These are phyloP conservation scores for Orchesella cincta DNA, from an alignment of 1,140 invertebrate species.

Conservation along the genomic window DNA sequence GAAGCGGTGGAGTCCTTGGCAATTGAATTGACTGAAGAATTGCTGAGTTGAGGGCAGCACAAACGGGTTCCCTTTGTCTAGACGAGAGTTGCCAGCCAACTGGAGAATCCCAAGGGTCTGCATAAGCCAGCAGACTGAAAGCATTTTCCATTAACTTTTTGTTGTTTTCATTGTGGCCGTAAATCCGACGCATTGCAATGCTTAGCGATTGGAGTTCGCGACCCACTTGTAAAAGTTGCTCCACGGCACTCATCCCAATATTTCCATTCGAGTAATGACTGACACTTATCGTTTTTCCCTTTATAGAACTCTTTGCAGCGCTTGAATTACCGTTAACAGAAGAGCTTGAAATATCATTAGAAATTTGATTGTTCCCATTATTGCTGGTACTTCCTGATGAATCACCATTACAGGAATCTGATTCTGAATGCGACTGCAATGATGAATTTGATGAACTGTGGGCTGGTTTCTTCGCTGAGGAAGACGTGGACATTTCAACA, in stretches of 20 bases:
- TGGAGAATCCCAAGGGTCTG: constrained; percentile 95
- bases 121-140: constrained; percentile 95
- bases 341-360: constrained; percentile 36
- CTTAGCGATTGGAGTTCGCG: constrained; percentile 89
- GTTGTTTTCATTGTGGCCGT: constrained; percentile 80
- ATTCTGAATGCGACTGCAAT: constrained; percentile 42
- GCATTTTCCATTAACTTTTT: constrained; percentile 95
- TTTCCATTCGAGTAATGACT: constrained; percentile 4
- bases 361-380: constrained; percentile 40
- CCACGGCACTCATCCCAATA: constrained; percentile 64
- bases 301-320: not conserved
- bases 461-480: constrained; percentile 37
- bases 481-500: constrained; percentile 47
- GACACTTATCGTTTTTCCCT: not conserved
- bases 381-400: constrained; percentile 39
- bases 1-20: constrained; percentile 83
- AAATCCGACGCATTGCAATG: constrained; percentile 76
- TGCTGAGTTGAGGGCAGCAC: constrained; percentile 92
- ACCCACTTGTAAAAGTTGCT: constrained; percentile 90
- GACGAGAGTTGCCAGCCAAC: constrained; percentile 93
- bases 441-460: constrained; percentile 48
- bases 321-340: constrained; percentile 31
- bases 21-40: constrained; percentile 87
- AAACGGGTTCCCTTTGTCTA: constrained; percentile 87
- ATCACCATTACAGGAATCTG: constrained; percentile 47